phyloP scores from a whole-genome alignment of 1,140 invertebrate genomes.

The Macrotrachela quadricornifera region DNA sequence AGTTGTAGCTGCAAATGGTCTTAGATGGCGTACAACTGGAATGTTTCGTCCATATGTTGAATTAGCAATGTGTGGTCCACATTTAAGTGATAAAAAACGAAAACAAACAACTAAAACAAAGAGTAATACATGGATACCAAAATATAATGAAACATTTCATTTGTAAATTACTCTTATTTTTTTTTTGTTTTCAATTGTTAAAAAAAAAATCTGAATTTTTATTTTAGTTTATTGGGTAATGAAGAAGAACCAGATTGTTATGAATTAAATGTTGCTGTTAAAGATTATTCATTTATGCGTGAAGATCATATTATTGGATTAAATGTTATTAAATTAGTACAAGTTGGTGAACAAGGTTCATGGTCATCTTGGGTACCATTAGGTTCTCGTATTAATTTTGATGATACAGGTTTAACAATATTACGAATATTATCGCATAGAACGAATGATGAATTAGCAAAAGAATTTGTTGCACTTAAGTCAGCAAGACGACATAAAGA shows the following conservation, averaged over 20 bases:
- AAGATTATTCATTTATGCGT: constrained; percentile 93
- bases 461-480: constrained; percentile 60
- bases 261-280: constrained; percentile 89
- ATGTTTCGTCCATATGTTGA: constrained; percentile 98
- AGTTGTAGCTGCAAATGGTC: constrained; percentile 93
- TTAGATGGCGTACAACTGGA: constrained; percentile 82
- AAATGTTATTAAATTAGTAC: constrained; percentile 79
- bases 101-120: constrained; percentile 96
- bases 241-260: constrained; percentile 85
- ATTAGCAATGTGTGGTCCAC: constrained; percentile 89
- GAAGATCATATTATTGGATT: constrained; percentile 90
- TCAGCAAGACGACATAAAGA: constrained; percentile 5
- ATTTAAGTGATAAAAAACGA: constrained; percentile 85
- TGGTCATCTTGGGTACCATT: constrained; percentile 83
- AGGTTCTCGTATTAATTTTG: constrained; percentile 83
- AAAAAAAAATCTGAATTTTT: neutral
- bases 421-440: constrained; percentile 86
- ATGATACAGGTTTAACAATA: constrained; percentile 99
- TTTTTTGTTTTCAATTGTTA: neutral
- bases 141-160: constrained; percentile 95
- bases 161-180: constrained; percentile 23
- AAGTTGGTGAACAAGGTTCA: constrained; percentile 61
- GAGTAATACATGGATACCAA: constrained; percentile 91
- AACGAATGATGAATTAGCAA: constrained; percentile 93
- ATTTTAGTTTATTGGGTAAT: constrained; percentile 36